These are phyloP conservation scores for Oopsacas minuta DNA, from an alignment of 37 sponge, comb jelly and placozoan genomes.

Conservation along the genomic window DNA sequence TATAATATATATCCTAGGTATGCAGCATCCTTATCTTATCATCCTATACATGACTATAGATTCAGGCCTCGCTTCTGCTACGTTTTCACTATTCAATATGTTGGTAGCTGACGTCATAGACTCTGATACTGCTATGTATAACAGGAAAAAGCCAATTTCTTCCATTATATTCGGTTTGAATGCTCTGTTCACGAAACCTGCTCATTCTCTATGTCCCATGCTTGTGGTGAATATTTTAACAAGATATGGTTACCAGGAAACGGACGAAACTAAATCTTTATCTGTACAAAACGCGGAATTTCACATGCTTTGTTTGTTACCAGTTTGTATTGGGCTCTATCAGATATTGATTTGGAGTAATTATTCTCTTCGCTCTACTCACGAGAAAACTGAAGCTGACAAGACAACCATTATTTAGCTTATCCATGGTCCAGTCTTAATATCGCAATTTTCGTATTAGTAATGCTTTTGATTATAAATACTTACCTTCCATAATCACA, in stretches of 20 bases:
- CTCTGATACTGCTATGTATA: slow-evolving; percentile 4
- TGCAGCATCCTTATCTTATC: neutral
- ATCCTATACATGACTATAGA: slow-evolving; percentile 5
- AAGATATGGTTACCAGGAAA: slow-evolving; percentile 25
- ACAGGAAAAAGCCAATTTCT: slow-evolving; percentile 25
- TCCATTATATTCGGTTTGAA: slow-evolving; percentile 31
- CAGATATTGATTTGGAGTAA: slow-evolving; percentile 3
- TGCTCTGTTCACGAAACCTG: slow-evolving; percentile 38
- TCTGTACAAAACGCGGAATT: neutral
- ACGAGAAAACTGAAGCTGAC: neutral
- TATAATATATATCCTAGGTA: neutral
- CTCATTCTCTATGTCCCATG: slow-evolving; percentile 33
- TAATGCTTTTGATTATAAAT: too few species aligned
- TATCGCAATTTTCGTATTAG: too few species aligned
- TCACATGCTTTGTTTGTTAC: neutral
- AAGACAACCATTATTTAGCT: too few species aligned
- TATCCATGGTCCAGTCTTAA: too few species aligned
- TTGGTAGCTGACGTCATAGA: slow-evolving; percentile 30
- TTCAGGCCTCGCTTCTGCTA: slow-evolving; percentile 15
- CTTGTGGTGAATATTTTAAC: slow-evolving; percentile 27
- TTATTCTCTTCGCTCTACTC: slow-evolving; percentile 3
- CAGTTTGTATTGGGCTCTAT: neutral
- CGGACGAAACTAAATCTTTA: neutral
- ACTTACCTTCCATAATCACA: neutral
- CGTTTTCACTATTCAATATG: slow-evolving; percentile 28